Evolutionary conservation across 2,888 invertebrate genomes (phyloP).

Genomic region (Lypha dubia): DNA sequence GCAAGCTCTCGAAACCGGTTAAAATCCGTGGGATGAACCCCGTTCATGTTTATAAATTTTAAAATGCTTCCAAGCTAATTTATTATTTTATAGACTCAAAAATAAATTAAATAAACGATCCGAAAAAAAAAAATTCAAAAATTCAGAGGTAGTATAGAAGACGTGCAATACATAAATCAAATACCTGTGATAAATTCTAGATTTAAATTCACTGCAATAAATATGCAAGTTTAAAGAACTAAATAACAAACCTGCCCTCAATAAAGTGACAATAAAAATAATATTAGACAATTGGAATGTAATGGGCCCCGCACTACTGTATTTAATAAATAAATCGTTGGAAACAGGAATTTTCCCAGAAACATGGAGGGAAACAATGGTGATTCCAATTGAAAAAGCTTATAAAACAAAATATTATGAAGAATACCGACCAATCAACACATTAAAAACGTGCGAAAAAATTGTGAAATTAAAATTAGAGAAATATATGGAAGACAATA

Average conservation of each 20-base stretch:
- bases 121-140: too few relatives aligned
- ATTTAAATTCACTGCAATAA: constrained; percentile 3
- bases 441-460: background rate
- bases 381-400: background rate
- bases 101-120: too few relatives aligned
- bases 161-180: background rate
- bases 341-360: background rate
- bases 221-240: background rate
- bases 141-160: background rate
- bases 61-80: too few relatives aligned
- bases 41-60: too few relatives aligned
- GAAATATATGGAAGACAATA: too few relatives aligned
- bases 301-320: background rate
- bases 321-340: constrained; percentile 4
- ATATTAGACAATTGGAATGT: background rate
- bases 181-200: constrained; percentile 2
- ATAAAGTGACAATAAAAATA: background rate
- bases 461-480: too few relatives aligned
- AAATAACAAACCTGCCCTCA: background rate
- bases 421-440: background rate
- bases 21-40: too few relatives aligned
- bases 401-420: background rate
- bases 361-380: background rate
- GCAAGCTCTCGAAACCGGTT: too few relatives aligned
- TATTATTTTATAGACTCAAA: too few relatives aligned